Conservation (phyloP, 1,140 invertebrate genomes). For the Drosophila prosaltans region DNA sequence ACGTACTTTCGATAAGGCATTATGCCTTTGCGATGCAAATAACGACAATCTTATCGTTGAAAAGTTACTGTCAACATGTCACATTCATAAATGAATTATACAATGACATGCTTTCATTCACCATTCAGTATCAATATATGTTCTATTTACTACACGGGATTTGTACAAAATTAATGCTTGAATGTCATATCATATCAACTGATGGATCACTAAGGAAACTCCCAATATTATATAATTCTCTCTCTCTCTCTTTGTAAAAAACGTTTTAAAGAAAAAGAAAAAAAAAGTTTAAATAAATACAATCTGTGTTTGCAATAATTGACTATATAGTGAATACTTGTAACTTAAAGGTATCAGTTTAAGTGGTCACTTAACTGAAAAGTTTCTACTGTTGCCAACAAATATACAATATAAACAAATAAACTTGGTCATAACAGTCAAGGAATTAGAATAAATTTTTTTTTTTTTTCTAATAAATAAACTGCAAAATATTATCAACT, state of each 20-base stretch:
- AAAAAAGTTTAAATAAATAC: neutral
- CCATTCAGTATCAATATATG: neutral
- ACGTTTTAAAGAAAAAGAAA: neutral
- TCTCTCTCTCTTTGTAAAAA: neutral
- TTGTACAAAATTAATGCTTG: neutral
- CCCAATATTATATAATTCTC: no score
- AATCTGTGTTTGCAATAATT: neutral
- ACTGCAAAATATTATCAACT: no score
- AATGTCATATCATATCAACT: neutral
- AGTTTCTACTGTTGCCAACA: neutral
- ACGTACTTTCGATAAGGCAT: neutral
- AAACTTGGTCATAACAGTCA: no score
- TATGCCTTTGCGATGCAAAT: constrained; percentile 23
- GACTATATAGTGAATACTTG: neutral
- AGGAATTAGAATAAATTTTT: no score
- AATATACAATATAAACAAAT: neutral
- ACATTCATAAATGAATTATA: constrained; percentile 1
- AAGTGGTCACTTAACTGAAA: neutral
- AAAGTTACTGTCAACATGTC: neutral
- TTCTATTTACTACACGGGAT: neutral
- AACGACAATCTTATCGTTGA: constrained; percentile 26
- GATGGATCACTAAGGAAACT: neutral
- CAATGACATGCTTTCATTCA: constrained; percentile 1
- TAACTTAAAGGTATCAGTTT: neutral
- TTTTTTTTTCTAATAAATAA: no score